These are phyloP conservation scores for Hyphantria cunea DNA, from an alignment of 1,140 invertebrate genomes.

Conservation along the genomic window DNA sequence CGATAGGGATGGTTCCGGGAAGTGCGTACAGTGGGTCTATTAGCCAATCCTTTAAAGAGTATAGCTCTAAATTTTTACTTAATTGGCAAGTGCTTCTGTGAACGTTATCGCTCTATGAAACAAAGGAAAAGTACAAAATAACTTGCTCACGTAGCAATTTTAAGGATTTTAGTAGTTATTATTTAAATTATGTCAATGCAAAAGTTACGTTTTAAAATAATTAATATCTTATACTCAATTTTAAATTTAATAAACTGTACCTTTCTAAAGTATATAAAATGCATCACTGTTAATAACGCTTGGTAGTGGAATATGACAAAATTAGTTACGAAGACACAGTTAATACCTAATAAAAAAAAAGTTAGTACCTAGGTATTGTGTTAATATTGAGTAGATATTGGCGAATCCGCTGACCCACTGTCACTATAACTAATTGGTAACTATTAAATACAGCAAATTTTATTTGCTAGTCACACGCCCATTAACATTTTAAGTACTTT, in stretches of 20 bases:
- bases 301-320: slow-evolving; percentile 27
- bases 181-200: slow-evolving; percentile 56
- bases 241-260: slow-evolving; percentile 54
- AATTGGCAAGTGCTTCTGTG: slow-evolving; percentile 52
- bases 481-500: slow-evolving; percentile 77
- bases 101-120: slow-evolving; percentile 13
- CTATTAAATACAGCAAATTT: slow-evolving; percentile 71
- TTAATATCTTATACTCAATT: slow-evolving; percentile 70
- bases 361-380: slow-evolving; percentile 65
- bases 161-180: slow-evolving; percentile 58
- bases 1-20: slow-evolving; percentile 12
- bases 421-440: slow-evolving; percentile 62
- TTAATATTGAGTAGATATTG: slow-evolving; percentile 48
- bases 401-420: slow-evolving; percentile 71
- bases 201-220: slow-evolving; percentile 58
- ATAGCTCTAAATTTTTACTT: slow-evolving; percentile 48
- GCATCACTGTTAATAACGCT: slow-evolving; percentile 47
- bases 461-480: slow-evolving; percentile 80
- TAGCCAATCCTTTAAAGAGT: slow-evolving; percentile 41
- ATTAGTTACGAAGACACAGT: slow-evolving; percentile 49
- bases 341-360: slow-evolving; percentile 66
- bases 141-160: slow-evolving; percentile 76
- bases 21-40: slow-evolving; percentile 51
- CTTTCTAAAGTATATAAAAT: slow-evolving; percentile 31
- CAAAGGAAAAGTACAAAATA: slow-evolving; percentile 72